Evolutionary conservation across 30 jellyfish, hydroid and myxozoan genomes (phyloP).

Genomic region (Aurelia sp.): DNA sequence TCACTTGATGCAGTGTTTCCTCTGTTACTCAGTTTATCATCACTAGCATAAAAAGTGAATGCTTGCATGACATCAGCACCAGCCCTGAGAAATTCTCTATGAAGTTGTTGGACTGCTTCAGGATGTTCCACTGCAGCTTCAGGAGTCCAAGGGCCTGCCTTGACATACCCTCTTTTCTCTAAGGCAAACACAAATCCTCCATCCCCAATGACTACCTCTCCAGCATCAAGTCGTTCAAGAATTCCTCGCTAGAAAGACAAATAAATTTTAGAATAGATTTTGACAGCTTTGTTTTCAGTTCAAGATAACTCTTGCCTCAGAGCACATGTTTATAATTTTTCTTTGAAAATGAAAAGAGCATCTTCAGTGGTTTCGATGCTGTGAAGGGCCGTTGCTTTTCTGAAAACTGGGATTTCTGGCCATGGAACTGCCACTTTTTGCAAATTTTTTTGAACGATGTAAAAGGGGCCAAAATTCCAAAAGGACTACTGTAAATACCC

Average conservation of each 20-base stretch:
- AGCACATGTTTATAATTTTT: too few relatives aligned
- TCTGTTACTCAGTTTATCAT: slow-evolving; percentile 87
- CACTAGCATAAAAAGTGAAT: slow-evolving; percentile 95
- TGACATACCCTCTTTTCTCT: slow-evolving; percentile 95
- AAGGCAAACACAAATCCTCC: slow-evolving; percentile 96
- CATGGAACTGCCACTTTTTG: too few relatives aligned
- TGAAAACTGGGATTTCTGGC: too few relatives aligned
- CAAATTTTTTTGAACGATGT: too few relatives aligned
- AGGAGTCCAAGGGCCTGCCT: slow-evolving; percentile 99
- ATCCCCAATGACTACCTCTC: slow-evolving; percentile 95
- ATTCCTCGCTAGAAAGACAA: slow-evolving; percentile 71
- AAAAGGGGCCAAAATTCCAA: too few relatives aligned
- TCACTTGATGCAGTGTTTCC: slow-evolving; percentile 81
- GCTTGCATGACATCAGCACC: slow-evolving; percentile 99
- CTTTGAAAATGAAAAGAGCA: too few relatives aligned
- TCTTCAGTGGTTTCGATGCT: too few relatives aligned
- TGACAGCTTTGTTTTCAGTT: too few relatives aligned
- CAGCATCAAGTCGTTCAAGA: slow-evolving; percentile 91
- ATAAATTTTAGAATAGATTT: too few relatives aligned
- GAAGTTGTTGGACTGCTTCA: slow-evolving; percentile 93
- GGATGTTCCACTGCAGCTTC: slow-evolving; percentile 93
- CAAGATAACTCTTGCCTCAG: too few relatives aligned
- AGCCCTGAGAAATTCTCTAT: slow-evolving; percentile 93
- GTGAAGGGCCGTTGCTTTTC: too few relatives aligned
- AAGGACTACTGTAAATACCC: too few relatives aligned